A percentile compares a stretch with the other conserved stretches of the same genome.
Evolutionary conservation across 2,113 vertebrate genomes (phyloP).

Genomic region (Blennius ocellaris): DNA sequence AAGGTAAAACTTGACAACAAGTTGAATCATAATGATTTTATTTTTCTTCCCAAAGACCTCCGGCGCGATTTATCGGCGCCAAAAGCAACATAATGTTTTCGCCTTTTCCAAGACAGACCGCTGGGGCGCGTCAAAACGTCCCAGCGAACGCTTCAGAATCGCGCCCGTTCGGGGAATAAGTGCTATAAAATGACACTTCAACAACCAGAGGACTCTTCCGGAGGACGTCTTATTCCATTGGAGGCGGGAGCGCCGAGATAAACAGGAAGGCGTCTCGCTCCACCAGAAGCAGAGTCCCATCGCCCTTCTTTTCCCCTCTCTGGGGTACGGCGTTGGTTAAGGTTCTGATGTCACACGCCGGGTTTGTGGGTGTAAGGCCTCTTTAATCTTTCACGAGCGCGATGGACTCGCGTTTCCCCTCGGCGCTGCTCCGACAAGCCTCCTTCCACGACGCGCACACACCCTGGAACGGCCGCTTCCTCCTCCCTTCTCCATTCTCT

Average conservation of each 20-base stretch:
- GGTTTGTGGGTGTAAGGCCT: constrained; percentile 17
- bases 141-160: constrained; percentile 44
- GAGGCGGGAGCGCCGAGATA: constrained; percentile 19
- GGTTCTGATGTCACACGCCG: constrained; percentile 29
- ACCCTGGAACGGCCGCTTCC: constrained; percentile 17
- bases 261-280: constrained; percentile 3
- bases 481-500: constrained; percentile 39
- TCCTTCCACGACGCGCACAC: constrained; percentile 20
- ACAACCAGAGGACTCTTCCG: constrained; percentile 38
- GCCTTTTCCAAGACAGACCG: constrained; percentile 27
- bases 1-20: constrained; percentile 49
- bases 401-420: constrained; percentile 55
- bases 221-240: constrained; percentile 42
- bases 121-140: constrained; percentile 50
- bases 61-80: constrained; percentile 50
- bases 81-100: constrained; percentile 33
- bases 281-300: constrained; percentile 39
- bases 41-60: constrained; percentile 23
- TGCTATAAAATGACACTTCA: constrained; percentile 47
- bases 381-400: constrained; percentile 65
- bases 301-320: constrained; percentile 38
- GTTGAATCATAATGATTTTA: constrained; percentile 36
- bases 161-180: constrained; percentile 33
- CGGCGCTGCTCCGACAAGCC: constrained; percentile 1
- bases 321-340: background rate